Evolutionary conservation across 2,113 vertebrate species (phyloP).

Genomic region (Natator depressus): DNA sequence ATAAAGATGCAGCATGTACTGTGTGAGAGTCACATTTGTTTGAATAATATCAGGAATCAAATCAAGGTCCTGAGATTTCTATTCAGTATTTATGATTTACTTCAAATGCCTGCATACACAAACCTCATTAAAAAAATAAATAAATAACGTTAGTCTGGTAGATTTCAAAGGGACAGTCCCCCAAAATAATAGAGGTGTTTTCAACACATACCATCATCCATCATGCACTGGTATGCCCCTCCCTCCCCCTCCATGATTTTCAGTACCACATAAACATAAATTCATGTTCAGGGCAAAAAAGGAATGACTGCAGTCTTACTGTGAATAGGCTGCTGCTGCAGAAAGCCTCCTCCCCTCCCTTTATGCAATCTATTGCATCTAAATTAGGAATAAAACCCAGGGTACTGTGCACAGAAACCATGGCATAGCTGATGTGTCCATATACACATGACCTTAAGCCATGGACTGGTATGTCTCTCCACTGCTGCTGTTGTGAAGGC

Average conservation of each 20-base stretch:
- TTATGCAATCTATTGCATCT: neutral
- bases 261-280: accelerated
- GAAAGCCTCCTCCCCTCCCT: neutral
- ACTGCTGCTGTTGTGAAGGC: neutral
- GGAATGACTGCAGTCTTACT: accelerated
- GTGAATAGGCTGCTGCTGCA: neutral
- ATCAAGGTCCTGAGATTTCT: slow-evolving; percentile 37
- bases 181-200: neutral
- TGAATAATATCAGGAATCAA: neutral
- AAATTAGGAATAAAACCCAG: neutral
- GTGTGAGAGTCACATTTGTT: slow-evolving; percentile 18
- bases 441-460: neutral
- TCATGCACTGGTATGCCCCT: neutral
- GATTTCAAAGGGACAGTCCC: neutral
- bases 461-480: neutral
- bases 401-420: neutral
- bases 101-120: neutral
- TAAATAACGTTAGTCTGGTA: neutral
- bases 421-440: neutral
- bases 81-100: neutral
- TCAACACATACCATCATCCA: neutral
- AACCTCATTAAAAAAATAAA: neutral
- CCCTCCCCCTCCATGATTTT: neutral
- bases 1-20: neutral
- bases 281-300: accelerated